Percentiles rank a stretch among this genome's conserved stretches.
phyloP scores from a whole-genome alignment of 2,113 vertebrate species.

The Nothocercus julius region DNA sequence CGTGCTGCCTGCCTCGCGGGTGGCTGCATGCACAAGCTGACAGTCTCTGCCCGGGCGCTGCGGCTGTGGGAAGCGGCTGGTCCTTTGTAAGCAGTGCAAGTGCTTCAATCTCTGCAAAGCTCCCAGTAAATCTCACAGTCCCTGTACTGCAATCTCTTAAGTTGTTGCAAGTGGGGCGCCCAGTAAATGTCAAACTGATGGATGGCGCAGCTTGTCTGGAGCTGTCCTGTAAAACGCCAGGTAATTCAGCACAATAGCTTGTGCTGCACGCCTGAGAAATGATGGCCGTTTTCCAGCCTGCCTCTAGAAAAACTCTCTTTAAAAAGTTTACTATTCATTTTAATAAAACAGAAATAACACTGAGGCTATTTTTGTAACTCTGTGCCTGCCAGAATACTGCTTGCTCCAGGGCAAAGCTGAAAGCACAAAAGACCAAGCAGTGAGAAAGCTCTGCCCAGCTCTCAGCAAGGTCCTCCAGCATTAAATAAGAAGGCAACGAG shows the following conservation, averaged over 20 bases:
- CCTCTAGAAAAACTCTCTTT: neutral
- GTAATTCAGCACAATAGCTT: conserved; percentile 53
- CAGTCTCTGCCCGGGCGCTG: neutral
- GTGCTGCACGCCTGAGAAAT: conserved; percentile 7
- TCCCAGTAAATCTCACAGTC: conserved; percentile 35
- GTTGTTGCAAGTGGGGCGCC: conserved; percentile 21
- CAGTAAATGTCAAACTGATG: conserved; percentile 64
- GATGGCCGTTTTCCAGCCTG: conserved; percentile 32
- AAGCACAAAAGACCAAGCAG: fast-evolving
- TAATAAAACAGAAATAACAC: conserved; percentile 48
- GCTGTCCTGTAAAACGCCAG: conserved; percentile 40
- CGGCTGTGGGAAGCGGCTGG: fast-evolving
- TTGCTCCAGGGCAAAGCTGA: neutral
- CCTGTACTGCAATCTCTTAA: conserved; percentile 18
- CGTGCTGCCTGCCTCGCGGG: neutral
- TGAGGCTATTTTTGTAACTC: neutral
- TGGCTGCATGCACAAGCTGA: neutral
- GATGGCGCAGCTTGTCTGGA: conserved; percentile 53
- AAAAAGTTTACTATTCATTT: conserved; percentile 60
- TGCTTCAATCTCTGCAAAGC: neutral
- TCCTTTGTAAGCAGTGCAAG: conserved; percentile 2
- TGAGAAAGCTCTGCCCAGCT: fast-evolving
- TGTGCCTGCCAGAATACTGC: neutral
- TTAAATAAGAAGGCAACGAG: fast-evolving
- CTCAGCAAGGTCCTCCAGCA: fast-evolving